Evolutionary conservation across 30 jellyfish, hydroid and myxozoan species (phyloP).

Genomic region (Morbakka virulenta): DNA sequence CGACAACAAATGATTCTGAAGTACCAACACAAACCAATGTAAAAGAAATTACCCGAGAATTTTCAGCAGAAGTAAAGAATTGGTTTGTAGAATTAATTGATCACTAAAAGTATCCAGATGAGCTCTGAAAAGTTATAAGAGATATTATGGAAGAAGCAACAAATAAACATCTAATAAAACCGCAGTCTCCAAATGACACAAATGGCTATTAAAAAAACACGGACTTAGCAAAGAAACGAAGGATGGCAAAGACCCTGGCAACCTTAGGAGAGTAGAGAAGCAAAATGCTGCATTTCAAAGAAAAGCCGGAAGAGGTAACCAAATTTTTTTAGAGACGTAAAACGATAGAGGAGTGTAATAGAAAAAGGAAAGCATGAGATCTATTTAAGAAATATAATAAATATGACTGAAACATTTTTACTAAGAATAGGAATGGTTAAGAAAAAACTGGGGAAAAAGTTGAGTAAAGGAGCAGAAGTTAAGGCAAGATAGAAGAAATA

Average conservation of each 20-base stretch:
- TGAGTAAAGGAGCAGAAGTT: conserved; percentile 18
- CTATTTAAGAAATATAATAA: background rate
- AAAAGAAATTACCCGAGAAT: background rate
- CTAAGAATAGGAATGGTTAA: conserved; percentile 15
- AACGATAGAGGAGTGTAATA: conserved; percentile 4
- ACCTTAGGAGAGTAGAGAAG: background rate
- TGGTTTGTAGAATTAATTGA: conserved; percentile 21
- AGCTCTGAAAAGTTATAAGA: conserved; percentile 23
- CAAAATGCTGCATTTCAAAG: conserved; percentile 19
- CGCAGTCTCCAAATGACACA: conserved; percentile 5
- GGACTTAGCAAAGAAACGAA: conserved; percentile 11
- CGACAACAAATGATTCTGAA: conserved; percentile 1
- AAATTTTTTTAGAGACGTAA: background rate
- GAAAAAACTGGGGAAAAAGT: conserved; percentile 22
- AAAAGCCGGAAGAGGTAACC: conserved; percentile 13
- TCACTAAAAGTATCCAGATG: conserved; percentile 18
- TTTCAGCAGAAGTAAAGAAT: conserved; percentile 29
- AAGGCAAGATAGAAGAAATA: conserved; percentile 26
- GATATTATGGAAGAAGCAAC: conserved; percentile 16
- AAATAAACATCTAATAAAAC: conserved; percentile 4
- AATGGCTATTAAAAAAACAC: conserved; percentile 25
- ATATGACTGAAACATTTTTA: background rate
- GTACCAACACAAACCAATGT: conserved; percentile 22
- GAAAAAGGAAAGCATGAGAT: background rate
- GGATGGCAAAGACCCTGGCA: conserved; percentile 7